Conservation (phyloP, 2,888 invertebrate species). For the Diarsia rubi region DNA sequence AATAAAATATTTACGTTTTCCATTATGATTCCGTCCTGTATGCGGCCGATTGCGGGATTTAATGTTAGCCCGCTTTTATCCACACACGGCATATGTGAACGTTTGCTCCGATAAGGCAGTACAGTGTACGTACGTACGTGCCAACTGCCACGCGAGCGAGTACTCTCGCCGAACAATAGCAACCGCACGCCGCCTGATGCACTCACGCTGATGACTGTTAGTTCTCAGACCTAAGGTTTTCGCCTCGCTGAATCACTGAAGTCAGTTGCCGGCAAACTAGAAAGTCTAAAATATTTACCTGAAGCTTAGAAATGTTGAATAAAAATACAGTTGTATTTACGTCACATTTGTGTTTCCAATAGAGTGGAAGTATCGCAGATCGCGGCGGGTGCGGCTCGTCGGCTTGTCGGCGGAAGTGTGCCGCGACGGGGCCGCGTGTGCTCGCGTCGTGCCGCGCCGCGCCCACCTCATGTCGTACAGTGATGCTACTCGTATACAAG, state of each 20-base stretch:
- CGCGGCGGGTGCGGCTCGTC: slow-evolving; percentile 6
- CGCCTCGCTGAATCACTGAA: slow-evolving; percentile 4
- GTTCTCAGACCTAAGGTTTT: slow-evolving; percentile 8
- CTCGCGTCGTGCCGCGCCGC: not conserved
- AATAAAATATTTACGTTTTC: slow-evolving; percentile 37
- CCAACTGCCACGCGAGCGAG: not conserved
- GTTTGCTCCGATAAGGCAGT: slow-evolving; percentile 8
- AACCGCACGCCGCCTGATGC: slow-evolving; percentile 21
- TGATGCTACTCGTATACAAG: slow-evolving; percentile 1
- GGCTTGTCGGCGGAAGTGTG: slow-evolving; percentile 51
- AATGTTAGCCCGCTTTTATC: slow-evolving; percentile 7
- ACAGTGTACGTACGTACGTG: not conserved
- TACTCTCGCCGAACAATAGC: slow-evolving; percentile 10
- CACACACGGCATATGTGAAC: not conserved
- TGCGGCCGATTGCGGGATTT: slow-evolving; percentile 25
- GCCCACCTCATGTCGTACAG: not conserved
- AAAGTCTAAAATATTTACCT: slow-evolving; percentile 10
- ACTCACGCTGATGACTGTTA: slow-evolving; percentile 53
- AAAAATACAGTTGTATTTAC: slow-evolving; percentile 36
- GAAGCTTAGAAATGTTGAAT: slow-evolving; percentile 22
- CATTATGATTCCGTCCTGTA: slow-evolving; percentile 15
- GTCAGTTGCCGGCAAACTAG: not conserved
- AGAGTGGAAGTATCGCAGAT: slow-evolving; percentile 42
- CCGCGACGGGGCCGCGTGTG: slow-evolving; percentile 5
- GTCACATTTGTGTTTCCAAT: slow-evolving; percentile 58